Evolutionary conservation across 2,888 invertebrate genomes (phyloP).

Genomic region (Troilus luridus): DNA sequence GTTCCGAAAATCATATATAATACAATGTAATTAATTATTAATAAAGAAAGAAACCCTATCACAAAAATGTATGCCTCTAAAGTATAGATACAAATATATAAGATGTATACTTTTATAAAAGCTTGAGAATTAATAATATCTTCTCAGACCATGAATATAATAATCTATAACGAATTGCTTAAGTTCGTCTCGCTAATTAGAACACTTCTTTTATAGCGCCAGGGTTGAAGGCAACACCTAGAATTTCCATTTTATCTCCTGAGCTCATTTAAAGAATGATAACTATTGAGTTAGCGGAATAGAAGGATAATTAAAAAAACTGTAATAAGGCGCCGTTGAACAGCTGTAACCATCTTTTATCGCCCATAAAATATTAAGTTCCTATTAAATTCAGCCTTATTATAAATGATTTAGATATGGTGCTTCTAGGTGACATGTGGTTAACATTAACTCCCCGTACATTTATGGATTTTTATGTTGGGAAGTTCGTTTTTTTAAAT

Average conservation of each 20-base stretch:
- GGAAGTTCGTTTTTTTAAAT: background rate
- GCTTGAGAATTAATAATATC: background rate
- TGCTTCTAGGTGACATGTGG: conserved; percentile 2
- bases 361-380: background rate
- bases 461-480: background rate
- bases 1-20: no score
- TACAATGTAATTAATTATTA: no score
- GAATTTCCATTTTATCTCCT: background rate
- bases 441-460: background rate
- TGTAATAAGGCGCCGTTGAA: background rate
- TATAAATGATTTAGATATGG: conserved; percentile 22
- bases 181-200: background rate
- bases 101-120: background rate
- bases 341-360: background rate
- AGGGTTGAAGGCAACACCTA: background rate
- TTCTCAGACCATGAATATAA: background rate
- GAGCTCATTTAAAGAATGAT: background rate
- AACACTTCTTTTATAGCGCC: background rate
- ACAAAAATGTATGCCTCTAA: no score
- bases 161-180: background rate
- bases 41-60: no score
- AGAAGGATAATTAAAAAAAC: background rate
- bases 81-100: no score
- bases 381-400: conserved; percentile 17
- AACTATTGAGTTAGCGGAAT: background rate